Conservation (phyloP, 2,113 vertebrate genomes). For the Oplegnathus fasciatus region DNA sequence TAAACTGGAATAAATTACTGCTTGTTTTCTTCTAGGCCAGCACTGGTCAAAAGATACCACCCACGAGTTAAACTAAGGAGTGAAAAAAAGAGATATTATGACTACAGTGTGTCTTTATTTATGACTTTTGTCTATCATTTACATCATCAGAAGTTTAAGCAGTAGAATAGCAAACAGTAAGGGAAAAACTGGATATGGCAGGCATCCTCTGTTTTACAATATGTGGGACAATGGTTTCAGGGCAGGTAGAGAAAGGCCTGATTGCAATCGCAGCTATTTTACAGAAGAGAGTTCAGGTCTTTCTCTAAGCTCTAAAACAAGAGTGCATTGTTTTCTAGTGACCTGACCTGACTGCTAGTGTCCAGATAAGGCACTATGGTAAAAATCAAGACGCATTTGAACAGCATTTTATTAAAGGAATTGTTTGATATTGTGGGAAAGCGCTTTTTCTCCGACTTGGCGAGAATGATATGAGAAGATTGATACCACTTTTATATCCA, state of each 20-base stretch:
- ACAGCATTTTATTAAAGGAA: neutral
- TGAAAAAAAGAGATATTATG: conserved; percentile 12
- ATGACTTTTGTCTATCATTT: neutral
- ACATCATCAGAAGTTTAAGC: neutral
- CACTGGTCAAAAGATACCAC: conserved; percentile 25
- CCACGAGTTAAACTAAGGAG: neutral
- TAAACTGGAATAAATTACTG: conserved; percentile 62
- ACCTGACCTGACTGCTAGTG: neutral
- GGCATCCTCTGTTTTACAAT: neutral
- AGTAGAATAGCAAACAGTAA: neutral
- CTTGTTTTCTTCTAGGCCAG: conserved; percentile 41
- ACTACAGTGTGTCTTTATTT: neutral
- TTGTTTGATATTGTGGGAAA: neutral
- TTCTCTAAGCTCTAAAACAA: neutral
- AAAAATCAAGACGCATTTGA: neutral
- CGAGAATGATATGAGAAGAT: neutral
- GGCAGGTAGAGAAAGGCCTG: neutral
- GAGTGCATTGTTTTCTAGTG: neutral
- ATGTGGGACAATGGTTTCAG: neutral
- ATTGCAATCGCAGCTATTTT: neutral
- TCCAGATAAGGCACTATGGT: neutral
- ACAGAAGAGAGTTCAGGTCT: conserved; percentile 3
- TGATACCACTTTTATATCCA: neutral
- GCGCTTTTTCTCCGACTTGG: neutral
- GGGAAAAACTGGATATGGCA: neutral